These are phyloP conservation scores for Candidula unifasciata DNA, from an alignment of 2,888 invertebrate species.

Conservation along the genomic window DNA sequence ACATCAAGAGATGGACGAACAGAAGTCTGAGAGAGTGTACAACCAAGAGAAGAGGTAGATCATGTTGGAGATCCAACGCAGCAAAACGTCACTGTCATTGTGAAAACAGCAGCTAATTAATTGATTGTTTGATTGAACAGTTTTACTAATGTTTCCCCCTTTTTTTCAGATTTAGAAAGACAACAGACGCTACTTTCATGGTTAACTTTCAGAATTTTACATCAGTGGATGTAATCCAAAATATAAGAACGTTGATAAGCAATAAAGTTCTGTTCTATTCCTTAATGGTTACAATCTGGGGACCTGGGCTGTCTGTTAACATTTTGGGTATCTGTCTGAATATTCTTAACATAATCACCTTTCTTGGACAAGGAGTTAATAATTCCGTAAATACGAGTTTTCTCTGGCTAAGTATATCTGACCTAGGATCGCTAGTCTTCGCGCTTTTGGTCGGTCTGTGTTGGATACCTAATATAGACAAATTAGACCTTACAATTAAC, in stretches of 20 bases:
- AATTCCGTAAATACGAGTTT: conserved; percentile 19
- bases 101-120: too few relatives aligned
- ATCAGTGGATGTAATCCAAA: too few relatives aligned
- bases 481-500: background rate
- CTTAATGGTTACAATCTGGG: conserved; percentile 6
- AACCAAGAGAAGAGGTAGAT: too few relatives aligned
- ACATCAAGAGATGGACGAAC: too few relatives aligned
- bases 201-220: too few relatives aligned
- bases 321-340: background rate
- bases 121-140: too few relatives aligned
- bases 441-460: background rate
- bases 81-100: too few relatives aligned
- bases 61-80: too few relatives aligned
- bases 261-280: background rate
- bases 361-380: background rate
- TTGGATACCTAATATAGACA: background rate
- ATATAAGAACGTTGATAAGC: background rate
- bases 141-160: too few relatives aligned
- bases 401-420: conserved; percentile 14
- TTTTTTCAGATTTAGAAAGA: too few relatives aligned
- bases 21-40: too few relatives aligned
- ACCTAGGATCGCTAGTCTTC: conserved; percentile 3
- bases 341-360: background rate
- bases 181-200: too few relatives aligned
- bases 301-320: background rate